Conservation (phyloP, 1,140 invertebrate species). For the Octopus sinensis region DNA sequence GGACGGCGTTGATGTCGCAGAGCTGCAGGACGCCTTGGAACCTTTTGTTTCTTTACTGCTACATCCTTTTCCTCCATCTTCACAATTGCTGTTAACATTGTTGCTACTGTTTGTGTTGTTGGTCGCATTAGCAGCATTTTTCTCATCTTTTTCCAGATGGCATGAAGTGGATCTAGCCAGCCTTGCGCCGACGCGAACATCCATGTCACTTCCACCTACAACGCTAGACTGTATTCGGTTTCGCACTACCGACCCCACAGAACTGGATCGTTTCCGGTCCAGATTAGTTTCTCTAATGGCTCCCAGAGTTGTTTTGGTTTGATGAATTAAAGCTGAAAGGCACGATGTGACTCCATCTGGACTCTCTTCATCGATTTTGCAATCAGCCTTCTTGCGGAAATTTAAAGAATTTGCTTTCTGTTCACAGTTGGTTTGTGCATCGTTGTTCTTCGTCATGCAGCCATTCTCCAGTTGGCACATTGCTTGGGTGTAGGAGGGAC, state of each 20-base stretch:
- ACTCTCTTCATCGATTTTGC: neutral
- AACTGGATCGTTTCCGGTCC: neutral
- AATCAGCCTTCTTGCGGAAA: neutral
- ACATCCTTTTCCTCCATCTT: neutral
- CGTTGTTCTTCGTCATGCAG: neutral
- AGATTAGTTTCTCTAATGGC: neutral
- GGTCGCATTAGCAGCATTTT: neutral
- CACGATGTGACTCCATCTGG: neutral
- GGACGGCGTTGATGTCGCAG: neutral
- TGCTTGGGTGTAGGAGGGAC: neutral
- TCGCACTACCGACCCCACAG: conserved; percentile 2
- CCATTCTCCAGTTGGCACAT: conserved; percentile 8
- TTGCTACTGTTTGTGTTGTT: neutral
- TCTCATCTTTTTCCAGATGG: neutral
- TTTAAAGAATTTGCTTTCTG: neutral
- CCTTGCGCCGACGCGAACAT: conserved; percentile 1
- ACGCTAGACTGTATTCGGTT: neutral
- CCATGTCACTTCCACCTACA: conserved; percentile 1
- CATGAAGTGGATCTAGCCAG: conserved; percentile 3
- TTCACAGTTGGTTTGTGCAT: neutral
- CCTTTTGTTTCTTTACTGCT: neutral
- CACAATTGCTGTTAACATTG: too few relatives aligned
- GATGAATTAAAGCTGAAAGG: neutral
- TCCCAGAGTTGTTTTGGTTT: neutral
- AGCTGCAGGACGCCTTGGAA: neutral